Evolutionary conservation across 2,797 vertebrate genomes (phyloP).

Genomic region (Amniataba percoides): DNA sequence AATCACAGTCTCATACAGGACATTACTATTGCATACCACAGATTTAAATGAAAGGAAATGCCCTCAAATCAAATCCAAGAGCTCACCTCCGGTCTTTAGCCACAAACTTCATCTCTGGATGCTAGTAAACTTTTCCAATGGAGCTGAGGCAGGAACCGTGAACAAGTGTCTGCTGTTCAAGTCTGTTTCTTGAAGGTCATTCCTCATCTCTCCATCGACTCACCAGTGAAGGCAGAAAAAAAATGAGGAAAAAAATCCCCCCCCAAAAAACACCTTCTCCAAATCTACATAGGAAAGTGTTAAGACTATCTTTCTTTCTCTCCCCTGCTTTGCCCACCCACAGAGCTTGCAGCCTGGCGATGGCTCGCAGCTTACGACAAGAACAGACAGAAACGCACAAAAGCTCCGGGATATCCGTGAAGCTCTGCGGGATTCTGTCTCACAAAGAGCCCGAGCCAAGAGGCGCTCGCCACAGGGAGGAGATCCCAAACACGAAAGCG

Average conservation of each 20-base stretch:
- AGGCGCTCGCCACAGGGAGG: constrained; percentile 48
- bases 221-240: neutral
- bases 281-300: neutral
- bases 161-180: neutral
- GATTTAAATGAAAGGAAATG: neutral
- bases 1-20: neutral
- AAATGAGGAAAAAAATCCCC: neutral
- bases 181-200: neutral
- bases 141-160: neutral
- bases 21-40: neutral
- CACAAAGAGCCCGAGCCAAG: constrained; percentile 26
- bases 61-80: neutral
- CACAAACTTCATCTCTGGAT: neutral
- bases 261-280: neutral
- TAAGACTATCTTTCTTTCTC: constrained; percentile 2
- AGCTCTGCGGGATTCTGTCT: constrained; percentile 32
- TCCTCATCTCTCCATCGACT: neutral
- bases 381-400: constrained; percentile 16
- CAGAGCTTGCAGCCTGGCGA: constrained; percentile 2
- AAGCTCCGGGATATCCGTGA: constrained; percentile 29
- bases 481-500: constrained; percentile 48
- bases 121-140: neutral
- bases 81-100: constrained; percentile 7
- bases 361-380: constrained; percentile 9
- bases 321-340: constrained; percentile 29